Evolutionary conservation across 2,888 invertebrate genomes (phyloP).

Genomic region (Operophtera brumata): DNA sequence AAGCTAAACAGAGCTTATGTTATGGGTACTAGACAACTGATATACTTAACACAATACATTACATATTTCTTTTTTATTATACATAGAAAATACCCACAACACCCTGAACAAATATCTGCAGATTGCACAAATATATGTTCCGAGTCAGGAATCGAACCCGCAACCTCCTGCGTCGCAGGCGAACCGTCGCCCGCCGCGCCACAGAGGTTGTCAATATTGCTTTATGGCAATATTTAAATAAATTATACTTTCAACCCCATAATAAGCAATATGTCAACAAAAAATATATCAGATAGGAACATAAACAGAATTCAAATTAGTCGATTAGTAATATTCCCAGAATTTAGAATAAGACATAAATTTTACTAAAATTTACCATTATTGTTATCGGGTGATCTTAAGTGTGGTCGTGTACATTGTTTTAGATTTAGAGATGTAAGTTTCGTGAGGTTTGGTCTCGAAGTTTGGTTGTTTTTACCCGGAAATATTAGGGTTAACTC

Average conservation of each 20-base stretch:
- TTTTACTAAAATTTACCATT: constrained; percentile 74
- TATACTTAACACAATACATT: no score
- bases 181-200: no score
- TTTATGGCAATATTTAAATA: constrained; percentile 3
- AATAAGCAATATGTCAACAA: constrained; percentile 20
- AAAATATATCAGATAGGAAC: constrained; percentile 62
- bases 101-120: no score
- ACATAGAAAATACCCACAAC: no score
- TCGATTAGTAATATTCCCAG: constrained; percentile 77
- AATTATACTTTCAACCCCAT: constrained; percentile 27
- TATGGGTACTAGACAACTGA: no score
- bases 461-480: constrained; percentile 8
- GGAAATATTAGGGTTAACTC: no score
- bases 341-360: constrained; percentile 78
- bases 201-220: no score
- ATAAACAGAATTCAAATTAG: constrained; percentile 75
- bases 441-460: constrained; percentile 36
- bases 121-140: no score
- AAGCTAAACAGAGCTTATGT: no score
- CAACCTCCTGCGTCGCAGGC: no score
- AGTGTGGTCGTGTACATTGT: constrained; percentile 56
- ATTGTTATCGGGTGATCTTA: constrained; percentile 60
- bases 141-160: no score
- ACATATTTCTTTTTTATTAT: no score
- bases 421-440: constrained; percentile 34